phyloP scores from a whole-genome alignment of 2,113 vertebrate species.

The Ctenomys sociabilis region DNA sequence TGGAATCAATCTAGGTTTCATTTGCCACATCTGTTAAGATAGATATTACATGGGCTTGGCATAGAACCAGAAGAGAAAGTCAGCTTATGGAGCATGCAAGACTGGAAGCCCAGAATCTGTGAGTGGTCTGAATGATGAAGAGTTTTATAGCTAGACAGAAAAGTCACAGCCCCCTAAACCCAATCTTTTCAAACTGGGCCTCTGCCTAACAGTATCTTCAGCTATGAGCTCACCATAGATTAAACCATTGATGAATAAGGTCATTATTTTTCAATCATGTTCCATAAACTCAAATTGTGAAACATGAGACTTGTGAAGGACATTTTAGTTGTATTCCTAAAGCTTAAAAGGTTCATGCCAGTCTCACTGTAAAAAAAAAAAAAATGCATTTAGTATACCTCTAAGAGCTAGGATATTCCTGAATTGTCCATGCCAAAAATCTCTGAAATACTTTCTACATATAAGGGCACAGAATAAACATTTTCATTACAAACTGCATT shows the following conservation, averaged over 20 bases:
- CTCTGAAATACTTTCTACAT: background rate
- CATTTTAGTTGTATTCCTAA: background rate
- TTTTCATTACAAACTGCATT: background rate
- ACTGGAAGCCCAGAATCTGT: background rate
- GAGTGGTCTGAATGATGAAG: background rate
- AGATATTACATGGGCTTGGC: too few species aligned
- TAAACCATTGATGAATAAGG: background rate
- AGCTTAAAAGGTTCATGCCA: background rate
- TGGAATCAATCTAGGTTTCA: background rate
- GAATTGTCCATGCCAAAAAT: background rate
- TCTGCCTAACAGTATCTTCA: background rate
- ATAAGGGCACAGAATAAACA: background rate
- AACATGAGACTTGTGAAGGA: background rate
- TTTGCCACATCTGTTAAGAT: background rate
- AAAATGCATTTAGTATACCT: background rate
- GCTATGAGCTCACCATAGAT: background rate
- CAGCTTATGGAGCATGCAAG: background rate
- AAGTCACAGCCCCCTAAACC: background rate
- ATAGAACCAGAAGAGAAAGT: background rate
- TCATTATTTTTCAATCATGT: background rate
- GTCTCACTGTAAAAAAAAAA: background rate
- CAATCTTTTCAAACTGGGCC: background rate
- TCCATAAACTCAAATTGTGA: too few species aligned
- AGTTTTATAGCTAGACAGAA: background rate
- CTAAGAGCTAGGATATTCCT: background rate